A percentile compares a stretch with the other conserved stretches of the same genome.
phyloP scores from a whole-genome alignment of 2,113 vertebrate genomes.

The Ellobius talpinus region DNA sequence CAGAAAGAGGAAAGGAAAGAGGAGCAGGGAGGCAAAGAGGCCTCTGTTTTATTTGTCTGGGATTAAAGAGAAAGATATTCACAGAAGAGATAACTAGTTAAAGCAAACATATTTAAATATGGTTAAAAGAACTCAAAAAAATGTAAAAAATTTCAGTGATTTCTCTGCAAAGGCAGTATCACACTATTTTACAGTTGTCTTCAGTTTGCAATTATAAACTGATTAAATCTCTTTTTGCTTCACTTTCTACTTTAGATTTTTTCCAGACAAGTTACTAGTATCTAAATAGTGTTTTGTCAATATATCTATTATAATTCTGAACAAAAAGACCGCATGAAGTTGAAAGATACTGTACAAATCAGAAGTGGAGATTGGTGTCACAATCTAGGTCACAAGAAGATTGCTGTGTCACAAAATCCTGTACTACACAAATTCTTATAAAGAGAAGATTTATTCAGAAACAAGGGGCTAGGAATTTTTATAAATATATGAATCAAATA shows the following conservation, averaged over 20 bases:
- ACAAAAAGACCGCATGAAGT: not conserved
- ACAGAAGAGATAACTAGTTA: not conserved
- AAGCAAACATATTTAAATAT: not conserved
- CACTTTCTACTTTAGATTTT: not conserved
- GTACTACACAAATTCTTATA: not conserved
- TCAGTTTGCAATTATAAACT: not conserved
- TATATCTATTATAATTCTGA: not conserved
- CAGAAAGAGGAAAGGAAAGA: not conserved
- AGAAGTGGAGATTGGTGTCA: not conserved
- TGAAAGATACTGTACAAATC: not conserved
- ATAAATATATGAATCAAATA: not conserved
- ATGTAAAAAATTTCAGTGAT: not conserved
- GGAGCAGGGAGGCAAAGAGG: no score
- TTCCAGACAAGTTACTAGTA: not conserved
- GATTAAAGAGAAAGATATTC: not conserved
- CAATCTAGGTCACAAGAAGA: not conserved
- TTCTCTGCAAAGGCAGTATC: not conserved
- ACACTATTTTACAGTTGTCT: not conserved
- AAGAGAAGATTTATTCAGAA: not conserved
- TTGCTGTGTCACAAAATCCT: not conserved
- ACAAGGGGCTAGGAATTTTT: not conserved
- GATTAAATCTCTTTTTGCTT: not conserved
- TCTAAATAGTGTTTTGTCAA: not conserved
- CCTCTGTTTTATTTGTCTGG: not conserved
- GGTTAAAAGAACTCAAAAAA: not conserved